Conservation (phyloP, 2,113 vertebrate species). For the Gasterosteus aculeatus region DNA sequence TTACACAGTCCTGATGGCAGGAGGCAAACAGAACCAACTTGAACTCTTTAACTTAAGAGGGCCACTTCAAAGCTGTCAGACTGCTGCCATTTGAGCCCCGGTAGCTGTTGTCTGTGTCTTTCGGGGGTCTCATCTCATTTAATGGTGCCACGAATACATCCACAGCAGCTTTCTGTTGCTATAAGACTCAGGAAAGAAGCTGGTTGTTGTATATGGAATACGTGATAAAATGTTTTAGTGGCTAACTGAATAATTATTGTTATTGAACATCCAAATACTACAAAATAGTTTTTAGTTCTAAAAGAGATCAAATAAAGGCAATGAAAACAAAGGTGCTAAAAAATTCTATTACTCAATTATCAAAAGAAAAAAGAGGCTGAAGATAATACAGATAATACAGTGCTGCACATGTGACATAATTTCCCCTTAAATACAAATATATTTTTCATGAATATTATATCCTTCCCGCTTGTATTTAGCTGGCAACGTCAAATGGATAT, state of each 20-base stretch:
- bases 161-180: slow-evolving; percentile 25
- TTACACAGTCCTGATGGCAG: slow-evolving; percentile 6
- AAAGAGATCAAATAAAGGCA: background rate
- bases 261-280: background rate
- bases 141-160: slow-evolving; percentile 60
- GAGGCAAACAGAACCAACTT: slow-evolving; percentile 50
- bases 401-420: background rate
- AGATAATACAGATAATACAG: too few relatives aligned
- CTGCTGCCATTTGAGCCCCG: slow-evolving; percentile 74
- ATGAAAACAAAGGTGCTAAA: background rate
- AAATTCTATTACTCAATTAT: background rate
- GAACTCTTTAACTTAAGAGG: slow-evolving; percentile 55
- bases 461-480: background rate
- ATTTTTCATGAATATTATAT: background rate
- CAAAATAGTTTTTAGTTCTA: background rate
- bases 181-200: background rate
- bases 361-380: background rate
- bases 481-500: background rate
- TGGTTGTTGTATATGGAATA: background rate
- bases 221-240: background rate
- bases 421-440: background rate
- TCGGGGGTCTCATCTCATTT: slow-evolving; percentile 62
- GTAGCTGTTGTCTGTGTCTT: slow-evolving; percentile 79
- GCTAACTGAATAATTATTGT: background rate
- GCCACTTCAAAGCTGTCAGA: slow-evolving; percentile 58